phyloP scores from a whole-genome alignment of 2,888 invertebrate genomes.

The Mechanitis mazaeus region DNA sequence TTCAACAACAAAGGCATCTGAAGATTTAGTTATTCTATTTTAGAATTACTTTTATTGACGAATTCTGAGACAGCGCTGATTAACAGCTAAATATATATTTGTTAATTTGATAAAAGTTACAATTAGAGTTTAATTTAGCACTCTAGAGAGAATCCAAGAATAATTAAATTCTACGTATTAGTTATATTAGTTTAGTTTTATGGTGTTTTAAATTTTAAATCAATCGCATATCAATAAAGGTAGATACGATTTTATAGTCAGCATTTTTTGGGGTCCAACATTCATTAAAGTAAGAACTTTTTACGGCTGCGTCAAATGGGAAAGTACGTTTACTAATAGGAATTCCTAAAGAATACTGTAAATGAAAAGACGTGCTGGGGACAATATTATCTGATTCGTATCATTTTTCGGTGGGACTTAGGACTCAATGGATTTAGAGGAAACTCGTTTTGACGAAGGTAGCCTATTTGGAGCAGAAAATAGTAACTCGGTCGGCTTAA shows the following conservation, averaged over 20 bases:
- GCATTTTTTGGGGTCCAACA: slow-evolving; percentile 54
- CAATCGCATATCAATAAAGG: slow-evolving; percentile 47
- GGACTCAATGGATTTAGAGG: slow-evolving; percentile 54
- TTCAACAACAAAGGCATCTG: too few species aligned
- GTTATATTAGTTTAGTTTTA: too few species aligned
- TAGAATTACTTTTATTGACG: too few species aligned
- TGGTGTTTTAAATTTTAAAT: not conserved
- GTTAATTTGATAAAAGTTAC: too few species aligned
- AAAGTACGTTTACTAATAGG: slow-evolving; percentile 68
- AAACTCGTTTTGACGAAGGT: slow-evolving; percentile 47
- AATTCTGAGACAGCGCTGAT: too few species aligned
- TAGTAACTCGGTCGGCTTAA: slow-evolving; percentile 30
- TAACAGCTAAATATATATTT: too few species aligned
- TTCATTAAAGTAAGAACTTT: slow-evolving; percentile 63
- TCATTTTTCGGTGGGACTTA: slow-evolving; percentile 60
- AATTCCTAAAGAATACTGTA: slow-evolving; percentile 68
- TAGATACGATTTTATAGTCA: slow-evolving; percentile 51
- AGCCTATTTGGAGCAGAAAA: slow-evolving; percentile 33
- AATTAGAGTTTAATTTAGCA: too few species aligned
- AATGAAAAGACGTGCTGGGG: slow-evolving; percentile 69
- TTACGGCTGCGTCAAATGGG: slow-evolving; percentile 64
- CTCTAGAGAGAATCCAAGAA: too few species aligned
- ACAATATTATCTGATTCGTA: slow-evolving; percentile 60
- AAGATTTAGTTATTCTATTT: too few species aligned
- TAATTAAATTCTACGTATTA: too few species aligned